A percentile compares a stretch with the other conserved stretches of the same genome.
Conservation (phyloP, 2,888 invertebrate species). For the Charanyca ferruginea region DNA sequence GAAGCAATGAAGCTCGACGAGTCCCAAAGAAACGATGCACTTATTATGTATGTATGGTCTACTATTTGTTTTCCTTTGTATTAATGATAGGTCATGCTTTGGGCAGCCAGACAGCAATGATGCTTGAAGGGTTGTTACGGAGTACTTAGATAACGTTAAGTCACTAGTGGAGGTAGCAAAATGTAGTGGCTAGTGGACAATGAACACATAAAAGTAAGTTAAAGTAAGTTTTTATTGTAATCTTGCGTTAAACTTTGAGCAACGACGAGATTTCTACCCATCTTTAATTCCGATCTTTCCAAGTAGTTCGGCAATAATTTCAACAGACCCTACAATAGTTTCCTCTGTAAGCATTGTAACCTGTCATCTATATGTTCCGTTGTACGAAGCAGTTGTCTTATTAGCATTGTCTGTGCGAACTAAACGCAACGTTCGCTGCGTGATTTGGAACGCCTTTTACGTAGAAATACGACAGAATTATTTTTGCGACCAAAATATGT, state of each 20-base stretch:
- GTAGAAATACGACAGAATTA: constrained; percentile 70
- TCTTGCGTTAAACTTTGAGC: background rate
- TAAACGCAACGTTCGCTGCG: constrained; percentile 79
- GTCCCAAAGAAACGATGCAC: no score
- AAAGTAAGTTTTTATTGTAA: background rate
- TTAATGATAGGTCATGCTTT: no score
- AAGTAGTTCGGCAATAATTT: constrained; percentile 41
- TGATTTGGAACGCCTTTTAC: constrained; percentile 85
- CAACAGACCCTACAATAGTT: constrained; percentile 50
- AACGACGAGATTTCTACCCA: background rate
- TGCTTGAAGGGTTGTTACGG: background rate
- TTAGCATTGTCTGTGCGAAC: constrained; percentile 83
- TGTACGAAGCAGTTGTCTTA: constrained; percentile 82
- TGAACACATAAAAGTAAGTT: background rate
- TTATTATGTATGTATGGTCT: no score
- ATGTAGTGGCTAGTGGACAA: background rate
- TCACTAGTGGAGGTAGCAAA: background rate
- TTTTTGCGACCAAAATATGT: constrained; percentile 35
- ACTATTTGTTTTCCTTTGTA: no score
- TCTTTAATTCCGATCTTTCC: background rate
- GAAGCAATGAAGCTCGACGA: no score
- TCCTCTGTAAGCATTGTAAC: constrained; percentile 72
- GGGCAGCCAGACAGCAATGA: no score
- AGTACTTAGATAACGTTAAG: background rate
- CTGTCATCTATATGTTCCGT: constrained; percentile 82